Evolutionary conservation across 1,140 invertebrate species (phyloP), one percentile per base, ranked within the genome.

Genomic region (Drosophila ercepeae): DNA sequence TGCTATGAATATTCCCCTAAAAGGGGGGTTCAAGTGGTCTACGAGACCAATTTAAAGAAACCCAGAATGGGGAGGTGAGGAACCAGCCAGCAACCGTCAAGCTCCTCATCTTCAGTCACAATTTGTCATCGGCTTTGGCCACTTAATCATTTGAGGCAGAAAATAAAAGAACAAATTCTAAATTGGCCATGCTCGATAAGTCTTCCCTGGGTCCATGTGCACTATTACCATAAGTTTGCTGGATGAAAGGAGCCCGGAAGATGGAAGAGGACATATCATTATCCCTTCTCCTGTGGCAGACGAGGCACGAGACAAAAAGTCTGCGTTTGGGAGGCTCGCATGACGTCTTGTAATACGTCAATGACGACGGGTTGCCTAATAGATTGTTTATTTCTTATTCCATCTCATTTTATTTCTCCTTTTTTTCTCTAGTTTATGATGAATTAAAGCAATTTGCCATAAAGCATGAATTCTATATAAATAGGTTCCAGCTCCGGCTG

Each of bases 291-390:
- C n/a, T 49, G 58, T 60, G 65, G 67, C 36, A n/a, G n/a, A 42
- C 14, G 19, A 42, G 39, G 39, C 81, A 76, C 70, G 59, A 63
- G 70, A 41, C 59, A 67, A 51, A 13, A 39, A 36, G 19, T 19
- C 46, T 53, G 42, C 9, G 63, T 13, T 18, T 36, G 63, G 36
- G 14, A 60, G 59, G 77, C 74, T 88, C 53, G 82, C 82, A 88
- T 88, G 82, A 81, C 70, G 74, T 88, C 82, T 51, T 77, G 77
- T 82, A 82, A 88, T 88, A 88, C 82, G 82, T 88, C 82, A 88
- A 88, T 88, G 61, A 82, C 82, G 82, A 72, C 82, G 82, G 82
- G 82, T 88, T 88, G 82, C 76, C 82, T 75, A 88, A 82, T 89
- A 75, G 78, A 75, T 88, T 78, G 82, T 88, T 88, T 86, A 75